Percentiles rank a stretch among this genome's conserved stretches.
Evolutionary conservation across 2,797 vertebrate species (phyloP).

Genomic region (Phrynocephalus forsythii): DNA sequence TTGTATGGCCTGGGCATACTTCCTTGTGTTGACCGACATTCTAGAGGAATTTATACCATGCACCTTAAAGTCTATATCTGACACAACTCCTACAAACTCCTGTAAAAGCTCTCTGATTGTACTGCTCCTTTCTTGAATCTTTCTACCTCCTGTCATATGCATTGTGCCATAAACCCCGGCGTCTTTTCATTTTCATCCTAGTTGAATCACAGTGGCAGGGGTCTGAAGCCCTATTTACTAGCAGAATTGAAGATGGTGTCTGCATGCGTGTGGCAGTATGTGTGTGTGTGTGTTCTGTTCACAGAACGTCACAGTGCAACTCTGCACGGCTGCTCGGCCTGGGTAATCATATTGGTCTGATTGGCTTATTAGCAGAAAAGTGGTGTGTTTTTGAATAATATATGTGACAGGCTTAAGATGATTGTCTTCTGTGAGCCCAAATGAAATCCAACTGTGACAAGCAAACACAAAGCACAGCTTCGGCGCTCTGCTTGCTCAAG

Average conservation of each 20-base stretch:
- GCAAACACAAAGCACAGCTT: conserved; percentile 30
- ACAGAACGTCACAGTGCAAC: neutral
- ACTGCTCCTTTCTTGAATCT: neutral
- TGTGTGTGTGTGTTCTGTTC: neutral
- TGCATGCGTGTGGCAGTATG: too few relatives aligned
- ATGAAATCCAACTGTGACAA: conserved; percentile 1
- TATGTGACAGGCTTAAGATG: neutral
- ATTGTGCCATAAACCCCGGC: neutral
- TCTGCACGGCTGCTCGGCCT: neutral
- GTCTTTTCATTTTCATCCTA: neutral
- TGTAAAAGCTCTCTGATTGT: neutral
- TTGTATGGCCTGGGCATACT: neutral
- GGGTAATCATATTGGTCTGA: conserved; percentile 30
- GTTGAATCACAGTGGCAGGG: neutral
- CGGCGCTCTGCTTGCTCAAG: neutral
- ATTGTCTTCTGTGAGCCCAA: conserved; percentile 1
- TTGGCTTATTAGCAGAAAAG: conserved; percentile 31
- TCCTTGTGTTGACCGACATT: neutral
- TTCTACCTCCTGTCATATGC: neutral
- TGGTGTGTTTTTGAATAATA: neutral
- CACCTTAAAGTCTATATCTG: neutral
- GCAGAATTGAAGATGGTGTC: neutral
- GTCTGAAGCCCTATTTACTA: conserved; percentile 7
- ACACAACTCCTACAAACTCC: neutral
- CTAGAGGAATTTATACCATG: neutral